Base-by-base conservation (phyloP, 2,113 vertebrate genomes). In the Ciconia stormi region DNA sequence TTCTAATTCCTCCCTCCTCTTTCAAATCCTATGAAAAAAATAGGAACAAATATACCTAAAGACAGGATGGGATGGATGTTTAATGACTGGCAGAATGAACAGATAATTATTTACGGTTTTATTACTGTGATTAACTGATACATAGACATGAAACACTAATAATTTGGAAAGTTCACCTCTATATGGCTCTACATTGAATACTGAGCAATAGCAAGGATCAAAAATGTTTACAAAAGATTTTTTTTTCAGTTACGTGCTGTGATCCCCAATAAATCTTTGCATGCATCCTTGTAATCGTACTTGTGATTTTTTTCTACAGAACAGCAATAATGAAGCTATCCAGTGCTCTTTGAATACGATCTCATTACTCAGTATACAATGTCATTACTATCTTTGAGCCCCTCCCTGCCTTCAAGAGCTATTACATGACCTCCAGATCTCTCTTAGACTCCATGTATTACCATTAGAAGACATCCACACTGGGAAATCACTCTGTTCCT, bases 401-500 rank as follows among this genome's bases (percentile, higher is more conserved):
- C 97, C 96, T 96, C 98, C 98, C 89, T 98, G 96, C 94, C 98
- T 98, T 98, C 98, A 97, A 93, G 98, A 98, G 97, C 98, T 99
- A 98, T 99, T 98, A 98, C 92, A 66, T 98, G 98, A 98, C 98
- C 98, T 98, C 98, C 98, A 98, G 98, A 98, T 99, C 98, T 98
- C 97, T 98, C 98, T 96, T 79, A 97, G 98, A 98, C 97, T 98
- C 97, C 96, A 94, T 97, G 97, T 98, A 97, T 98, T 98, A 98
- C 98, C 98, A 98, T 99, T 99, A 99, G 98, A 98, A 98, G 98
- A 99, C 98, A 98, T 98, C 98, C 98, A 98, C 98, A 98, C 97
- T 98, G 98, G 98, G 98, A 98, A 98, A 98, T 98, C 97, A 95
- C 98, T 98, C 98, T 98, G 98, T 99, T 99, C 99, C 99, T 99